phyloP scores from a whole-genome alignment of 2,113 vertebrate genomes.

The Antigone vipio region DNA sequence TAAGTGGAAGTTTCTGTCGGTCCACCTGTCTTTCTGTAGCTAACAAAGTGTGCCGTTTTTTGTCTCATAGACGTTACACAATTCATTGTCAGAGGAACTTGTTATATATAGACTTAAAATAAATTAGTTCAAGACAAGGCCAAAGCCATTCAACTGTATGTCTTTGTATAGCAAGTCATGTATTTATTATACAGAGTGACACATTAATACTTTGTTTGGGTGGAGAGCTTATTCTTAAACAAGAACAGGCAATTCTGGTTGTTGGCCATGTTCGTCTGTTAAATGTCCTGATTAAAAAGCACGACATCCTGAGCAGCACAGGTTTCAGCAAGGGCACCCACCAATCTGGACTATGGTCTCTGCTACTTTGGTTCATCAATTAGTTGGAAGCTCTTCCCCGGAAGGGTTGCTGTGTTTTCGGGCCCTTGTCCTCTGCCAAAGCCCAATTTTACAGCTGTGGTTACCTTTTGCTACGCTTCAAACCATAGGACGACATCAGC shows the following conservation, averaged over 20 bases:
- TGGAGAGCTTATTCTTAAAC: slow-evolving; percentile 42
- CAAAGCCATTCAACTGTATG: slow-evolving; percentile 43
- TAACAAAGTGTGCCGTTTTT: slow-evolving; percentile 61
- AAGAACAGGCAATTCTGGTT: slow-evolving; percentile 32
- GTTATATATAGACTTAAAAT: slow-evolving; percentile 69
- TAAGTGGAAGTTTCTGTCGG: slow-evolving; percentile 70
- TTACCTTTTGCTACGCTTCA: background rate
- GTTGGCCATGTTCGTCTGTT: background rate
- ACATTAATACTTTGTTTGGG: slow-evolving; percentile 60
- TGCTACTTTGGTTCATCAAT: background rate
- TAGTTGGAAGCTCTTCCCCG: background rate
- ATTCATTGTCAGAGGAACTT: slow-evolving; percentile 66
- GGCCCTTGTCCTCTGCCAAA: background rate
- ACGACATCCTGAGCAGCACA: background rate
- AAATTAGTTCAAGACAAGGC: slow-evolving; percentile 56
- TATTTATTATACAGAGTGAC: slow-evolving; percentile 59
- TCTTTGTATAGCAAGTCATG: slow-evolving; percentile 27
- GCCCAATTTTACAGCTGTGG: background rate
- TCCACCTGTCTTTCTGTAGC: slow-evolving; percentile 67
- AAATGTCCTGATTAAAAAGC: slow-evolving; percentile 20
- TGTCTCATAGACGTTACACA: slow-evolving; percentile 65
- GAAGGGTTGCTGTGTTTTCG: background rate
- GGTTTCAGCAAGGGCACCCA: background rate
- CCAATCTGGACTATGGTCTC: background rate
- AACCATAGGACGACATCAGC: background rate